These are phyloP conservation scores for Anhinga rufa DNA, from an alignment of 2,113 vertebrate genomes.

Conservation along the genomic window DNA sequence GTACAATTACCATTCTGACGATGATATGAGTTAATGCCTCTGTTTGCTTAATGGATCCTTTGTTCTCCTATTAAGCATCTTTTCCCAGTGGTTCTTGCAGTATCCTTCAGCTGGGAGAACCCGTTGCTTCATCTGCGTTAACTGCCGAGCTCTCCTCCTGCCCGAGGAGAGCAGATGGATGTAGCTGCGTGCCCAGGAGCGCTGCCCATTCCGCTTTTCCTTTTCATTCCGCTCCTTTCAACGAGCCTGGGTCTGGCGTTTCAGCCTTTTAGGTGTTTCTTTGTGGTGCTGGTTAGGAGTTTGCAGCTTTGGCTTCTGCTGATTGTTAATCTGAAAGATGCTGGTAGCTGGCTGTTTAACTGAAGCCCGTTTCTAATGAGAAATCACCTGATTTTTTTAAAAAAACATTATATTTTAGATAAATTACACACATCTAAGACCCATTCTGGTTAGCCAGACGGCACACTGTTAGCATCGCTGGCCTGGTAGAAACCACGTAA, in stretches of 20 bases:
- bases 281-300: not conserved
- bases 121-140: not conserved
- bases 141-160: not conserved
- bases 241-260: fast-evolving
- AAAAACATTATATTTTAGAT: fast-evolving
- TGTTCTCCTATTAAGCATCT: slow-evolving; percentile 36
- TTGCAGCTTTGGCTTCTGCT: not conserved
- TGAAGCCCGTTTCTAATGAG: fast-evolving
- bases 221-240: not conserved
- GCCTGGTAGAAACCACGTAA: not conserved
- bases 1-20: not conserved
- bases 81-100: not conserved
- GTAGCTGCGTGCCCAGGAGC: not conserved
- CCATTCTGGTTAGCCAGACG: not conserved
- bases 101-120: not conserved
- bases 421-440: fast-evolving
- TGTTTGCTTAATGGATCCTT: slow-evolving; percentile 33
- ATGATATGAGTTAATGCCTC: slow-evolving; percentile 16
- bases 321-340: fast-evolving
- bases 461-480: fast-evolving
- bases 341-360: no score
- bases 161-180: not conserved
- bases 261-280: not conserved
- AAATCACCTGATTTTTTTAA: not conserved
- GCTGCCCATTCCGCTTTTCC: not conserved